Base-by-base conservation (phyloP, 2,113 vertebrate genomes). In the Falcunculus frontatus region DNA sequence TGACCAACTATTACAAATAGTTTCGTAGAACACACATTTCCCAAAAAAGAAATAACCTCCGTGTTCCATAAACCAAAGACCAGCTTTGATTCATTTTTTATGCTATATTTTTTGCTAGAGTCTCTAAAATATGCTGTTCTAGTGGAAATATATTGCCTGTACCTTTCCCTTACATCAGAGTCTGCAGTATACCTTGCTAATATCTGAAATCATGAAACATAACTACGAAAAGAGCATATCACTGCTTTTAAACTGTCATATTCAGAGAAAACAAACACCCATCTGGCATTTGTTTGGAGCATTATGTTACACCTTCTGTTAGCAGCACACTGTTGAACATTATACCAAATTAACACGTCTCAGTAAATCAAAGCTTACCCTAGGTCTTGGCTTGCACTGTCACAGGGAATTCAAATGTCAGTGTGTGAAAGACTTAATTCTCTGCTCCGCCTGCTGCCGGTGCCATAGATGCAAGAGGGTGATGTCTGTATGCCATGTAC, bases 251-350 rank as follows among this genome's bases (percentile, higher is more conserved):
- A 74, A 75, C 33, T 68, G 33, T 70, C 16, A 23, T 67, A 46
- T 55, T 70, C 30, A 70, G 92, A 63, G 37, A 69, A 92, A 80
- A 77, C 42, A 86, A 77, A 90, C 81, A 17, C 15, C 52, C 44
- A 60, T 70, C 73, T 89, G 89, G 53, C 41, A 33, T 27, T 91
- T 90, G 9, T 46, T 84, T 68, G 20, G 16, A 91, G 52, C 21
- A 56, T 92, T 94, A 47, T 79, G 64, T 75, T 93, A 89, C 90
- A 60, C 39, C 50, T 88, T 86, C 91, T 96, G 64, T 70, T 89
- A 74, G 49, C 42, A 87, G 56, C 69, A 87, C 39, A 13, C 8
- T 74, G 25, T 49, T 90, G 35, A 93, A 63, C 50, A 37, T 84
- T 74, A 52, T 35, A 84, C 9, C 55, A 53, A 41, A 92, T 89